These are phyloP conservation scores for Battus philenor DNA, from an alignment of 1,140 invertebrate species.

Conservation along the genomic window DNA sequence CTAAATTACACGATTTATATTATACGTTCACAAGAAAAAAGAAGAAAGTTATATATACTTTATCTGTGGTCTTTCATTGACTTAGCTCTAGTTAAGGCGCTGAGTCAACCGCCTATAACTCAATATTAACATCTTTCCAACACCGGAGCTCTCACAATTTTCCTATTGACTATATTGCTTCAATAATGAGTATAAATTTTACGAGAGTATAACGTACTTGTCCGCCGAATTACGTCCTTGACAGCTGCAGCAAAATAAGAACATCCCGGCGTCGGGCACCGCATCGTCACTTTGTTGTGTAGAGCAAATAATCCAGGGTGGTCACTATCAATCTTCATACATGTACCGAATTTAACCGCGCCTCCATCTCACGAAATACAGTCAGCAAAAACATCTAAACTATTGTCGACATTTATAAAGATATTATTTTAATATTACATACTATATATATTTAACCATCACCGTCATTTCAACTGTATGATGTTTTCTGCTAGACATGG, in stretches of 20 bases:
- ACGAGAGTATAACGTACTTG: neutral
- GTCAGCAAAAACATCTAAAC: conserved; percentile 20
- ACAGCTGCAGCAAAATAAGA: conserved; percentile 33
- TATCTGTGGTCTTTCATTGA: too few relatives aligned
- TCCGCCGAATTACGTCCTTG: conserved; percentile 21
- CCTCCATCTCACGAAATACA: conserved; percentile 19
- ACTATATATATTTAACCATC: neutral
- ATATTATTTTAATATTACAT: neutral
- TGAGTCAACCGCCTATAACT: neutral
- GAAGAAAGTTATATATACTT: too few relatives aligned
- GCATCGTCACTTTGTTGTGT: conserved; percentile 44
- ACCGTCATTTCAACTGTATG: neutral
- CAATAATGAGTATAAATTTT: conserved; percentile 4
- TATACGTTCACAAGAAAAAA: too few relatives aligned
- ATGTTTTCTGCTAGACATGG: neutral
- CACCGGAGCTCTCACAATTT: conserved; percentile 1
- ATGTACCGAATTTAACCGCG: conserved; percentile 38
- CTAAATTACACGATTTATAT: too few relatives aligned
- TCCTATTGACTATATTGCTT: conserved; percentile 15
- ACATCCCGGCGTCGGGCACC: conserved; percentile 34
- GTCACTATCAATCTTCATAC: conserved; percentile 63
- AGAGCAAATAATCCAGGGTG: conserved; percentile 53
- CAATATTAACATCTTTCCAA: neutral
- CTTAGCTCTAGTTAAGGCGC: too few relatives aligned
- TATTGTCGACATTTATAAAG: neutral